Conservation (phyloP, 2,797 vertebrate species). For the Sebastiscus albofasciatus region DNA sequence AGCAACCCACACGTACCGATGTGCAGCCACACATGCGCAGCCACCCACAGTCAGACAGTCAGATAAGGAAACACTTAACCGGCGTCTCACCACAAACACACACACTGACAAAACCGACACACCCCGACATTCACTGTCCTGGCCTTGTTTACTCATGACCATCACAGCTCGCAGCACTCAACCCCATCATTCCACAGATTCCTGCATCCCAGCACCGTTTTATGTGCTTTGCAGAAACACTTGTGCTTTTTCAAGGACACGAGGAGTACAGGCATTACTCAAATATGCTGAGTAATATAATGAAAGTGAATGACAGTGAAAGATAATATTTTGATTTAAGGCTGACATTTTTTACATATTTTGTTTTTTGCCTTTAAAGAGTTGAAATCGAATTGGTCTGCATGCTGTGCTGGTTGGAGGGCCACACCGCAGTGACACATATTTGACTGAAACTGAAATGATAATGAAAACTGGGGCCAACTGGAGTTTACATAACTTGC, state of each 20-base stretch:
- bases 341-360: not conserved
- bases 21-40: constrained; percentile 53
- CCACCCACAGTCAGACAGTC: constrained; percentile 74
- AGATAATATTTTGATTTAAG: not conserved
- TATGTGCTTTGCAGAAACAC: constrained; percentile 37
- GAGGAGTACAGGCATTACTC: not conserved
- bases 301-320: not conserved
- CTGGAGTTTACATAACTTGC: not conserved
- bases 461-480: constrained; percentile 8
- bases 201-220: constrained; percentile 54
- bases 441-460: not conserved
- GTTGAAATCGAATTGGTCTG: not conserved
- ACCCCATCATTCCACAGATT: constrained; percentile 74
- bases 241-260: constrained; percentile 15
- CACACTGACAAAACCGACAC: constrained; percentile 65
- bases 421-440: constrained; percentile 4
- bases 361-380: not conserved
- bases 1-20: constrained; percentile 33
- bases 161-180: constrained; percentile 68
- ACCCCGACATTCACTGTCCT: constrained; percentile 60
- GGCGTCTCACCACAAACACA: constrained; percentile 74
- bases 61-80: constrained; percentile 77
- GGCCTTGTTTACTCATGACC: constrained; percentile 75
- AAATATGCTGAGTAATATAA: constrained; percentile 9
- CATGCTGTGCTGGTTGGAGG: not conserved